Percentiles rank a stretch among this genome's conserved stretches.
These are phyloP conservation scores for Brachycybe producta DNA, from an alignment of 2,888 invertebrate species.

Conservation along the genomic window DNA sequence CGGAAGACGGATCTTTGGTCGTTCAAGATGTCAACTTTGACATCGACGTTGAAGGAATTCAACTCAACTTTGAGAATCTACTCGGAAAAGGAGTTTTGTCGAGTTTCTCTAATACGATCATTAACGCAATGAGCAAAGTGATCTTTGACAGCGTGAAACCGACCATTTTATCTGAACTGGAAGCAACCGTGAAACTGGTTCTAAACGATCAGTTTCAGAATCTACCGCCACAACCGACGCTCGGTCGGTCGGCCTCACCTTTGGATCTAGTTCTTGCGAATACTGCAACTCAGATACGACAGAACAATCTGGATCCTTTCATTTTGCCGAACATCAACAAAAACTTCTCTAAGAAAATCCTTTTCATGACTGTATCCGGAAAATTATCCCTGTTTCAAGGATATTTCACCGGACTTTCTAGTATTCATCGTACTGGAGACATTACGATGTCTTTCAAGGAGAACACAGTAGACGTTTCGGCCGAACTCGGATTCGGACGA, in stretches of 20 bases:
- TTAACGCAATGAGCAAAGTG: conserved; percentile 67
- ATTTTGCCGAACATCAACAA: conserved; percentile 39
- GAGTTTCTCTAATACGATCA: conserved; percentile 40
- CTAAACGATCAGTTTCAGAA: conserved; percentile 60
- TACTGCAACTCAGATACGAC: conserved; percentile 52
- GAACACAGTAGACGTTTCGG: conserved; percentile 13
- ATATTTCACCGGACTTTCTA: conserved; percentile 63
- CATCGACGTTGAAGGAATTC: conserved; percentile 56
- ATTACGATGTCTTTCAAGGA: conserved; percentile 21
- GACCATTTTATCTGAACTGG: conserved; percentile 55
- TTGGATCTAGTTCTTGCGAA: conserved; percentile 69
- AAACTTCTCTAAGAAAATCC: conserved; percentile 20
- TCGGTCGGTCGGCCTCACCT: conserved; percentile 74
- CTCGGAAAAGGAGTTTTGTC: conserved; percentile 50
- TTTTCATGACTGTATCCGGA: conserved; percentile 34
- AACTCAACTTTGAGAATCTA: conserved; percentile 68
- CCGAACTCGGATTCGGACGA: conserved; percentile 24
- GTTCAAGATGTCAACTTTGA: conserved; percentile 69
- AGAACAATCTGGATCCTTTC: conserved; percentile 59
- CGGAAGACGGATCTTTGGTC: conserved; percentile 57
- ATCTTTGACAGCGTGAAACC: conserved; percentile 80
- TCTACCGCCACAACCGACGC: conserved; percentile 46
- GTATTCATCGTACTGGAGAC: conserved; percentile 47
- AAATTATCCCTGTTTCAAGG: conserved; percentile 57
- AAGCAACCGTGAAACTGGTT: conserved; percentile 55